Evolutionary conservation across 2,888 invertebrate species (phyloP).

Genomic region (Catocala nupta): DNA sequence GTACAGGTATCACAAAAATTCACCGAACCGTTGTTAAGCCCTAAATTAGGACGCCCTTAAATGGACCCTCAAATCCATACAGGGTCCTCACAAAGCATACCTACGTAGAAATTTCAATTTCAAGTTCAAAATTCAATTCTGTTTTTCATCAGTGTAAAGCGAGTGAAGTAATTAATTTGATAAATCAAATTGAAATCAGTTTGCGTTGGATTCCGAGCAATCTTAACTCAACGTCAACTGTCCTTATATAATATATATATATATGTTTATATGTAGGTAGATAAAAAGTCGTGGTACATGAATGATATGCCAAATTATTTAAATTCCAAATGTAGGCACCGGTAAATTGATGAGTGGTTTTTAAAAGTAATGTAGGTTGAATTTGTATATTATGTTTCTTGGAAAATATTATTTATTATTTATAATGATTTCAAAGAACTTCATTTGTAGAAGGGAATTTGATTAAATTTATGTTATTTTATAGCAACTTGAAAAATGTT

Average conservation of each 20-base stretch:
- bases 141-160: slow-evolving; percentile 30
- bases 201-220: slow-evolving; percentile 15
- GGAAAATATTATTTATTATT: no score
- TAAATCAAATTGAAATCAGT: slow-evolving; percentile 32
- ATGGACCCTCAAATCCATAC: slow-evolving; percentile 10
- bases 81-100: slow-evolving; percentile 13
- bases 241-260: background rate
- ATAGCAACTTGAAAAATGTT: no score
- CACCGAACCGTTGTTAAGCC: slow-evolving; percentile 37
- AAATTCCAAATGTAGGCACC: no score
- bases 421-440: no score
- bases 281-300: no score
- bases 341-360: no score
- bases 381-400: no score
- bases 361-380: no score
- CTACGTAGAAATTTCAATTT: slow-evolving; percentile 36
- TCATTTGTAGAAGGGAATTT: no score
- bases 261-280: background rate
- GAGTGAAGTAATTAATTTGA: slow-evolving; percentile 39
- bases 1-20: slow-evolving; percentile 40
- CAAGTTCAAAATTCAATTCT: slow-evolving; percentile 40
- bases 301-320: no score
- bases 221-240: background rate
- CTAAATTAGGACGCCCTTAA: slow-evolving; percentile 21
- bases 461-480: no score